phyloP scores from a whole-genome alignment of 2,797 vertebrate genomes.

The Siniperca undulata region DNA sequence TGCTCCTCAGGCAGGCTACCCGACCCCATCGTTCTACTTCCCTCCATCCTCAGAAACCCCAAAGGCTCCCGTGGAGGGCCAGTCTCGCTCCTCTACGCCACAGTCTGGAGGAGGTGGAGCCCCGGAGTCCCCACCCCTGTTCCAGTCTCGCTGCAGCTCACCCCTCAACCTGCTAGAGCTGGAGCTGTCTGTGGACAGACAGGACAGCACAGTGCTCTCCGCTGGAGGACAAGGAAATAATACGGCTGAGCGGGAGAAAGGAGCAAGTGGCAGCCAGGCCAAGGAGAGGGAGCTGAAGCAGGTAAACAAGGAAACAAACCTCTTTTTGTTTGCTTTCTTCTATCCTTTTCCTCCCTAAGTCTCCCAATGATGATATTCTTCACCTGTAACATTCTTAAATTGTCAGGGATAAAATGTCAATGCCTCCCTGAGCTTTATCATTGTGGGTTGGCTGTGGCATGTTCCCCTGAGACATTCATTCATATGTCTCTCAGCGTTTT shows the following conservation, averaged over 20 bases:
- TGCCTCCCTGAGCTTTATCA: constrained; percentile 21
- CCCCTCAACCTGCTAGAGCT: constrained; percentile 95
- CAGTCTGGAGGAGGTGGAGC: constrained; percentile 79
- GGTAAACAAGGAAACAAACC: constrained; percentile 74
- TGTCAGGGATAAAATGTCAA: constrained; percentile 17
- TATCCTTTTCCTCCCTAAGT: neutral
- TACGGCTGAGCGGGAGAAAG: constrained; percentile 64
- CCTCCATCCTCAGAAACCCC: constrained; percentile 73
- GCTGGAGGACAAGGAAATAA: constrained; percentile 70
- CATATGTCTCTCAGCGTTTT: constrained; percentile 29
- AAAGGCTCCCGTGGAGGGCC: constrained; percentile 73
- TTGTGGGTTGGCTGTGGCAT: constrained; percentile 31
- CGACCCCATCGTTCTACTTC: constrained; percentile 78
- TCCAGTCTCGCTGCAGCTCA: constrained; percentile 95
- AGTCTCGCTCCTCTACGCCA: constrained; percentile 87
- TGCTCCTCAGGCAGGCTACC: constrained; percentile 68
- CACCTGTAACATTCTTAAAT: constrained; percentile 11
- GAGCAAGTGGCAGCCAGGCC: constrained; percentile 56
- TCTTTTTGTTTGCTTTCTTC: neutral
- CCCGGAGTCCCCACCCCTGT: constrained; percentile 87
- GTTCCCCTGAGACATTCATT: constrained; percentile 21
- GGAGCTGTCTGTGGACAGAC: constrained; percentile 87
- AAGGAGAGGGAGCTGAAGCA: constrained; percentile 76
- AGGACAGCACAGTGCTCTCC: constrained; percentile 71
- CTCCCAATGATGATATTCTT: constrained; percentile 18